Percentiles rank a stretch among this genome's conserved stretches.
phyloP scores from a whole-genome alignment of 2,888 invertebrate genomes.

The Troglohyphantes excavatus region DNA sequence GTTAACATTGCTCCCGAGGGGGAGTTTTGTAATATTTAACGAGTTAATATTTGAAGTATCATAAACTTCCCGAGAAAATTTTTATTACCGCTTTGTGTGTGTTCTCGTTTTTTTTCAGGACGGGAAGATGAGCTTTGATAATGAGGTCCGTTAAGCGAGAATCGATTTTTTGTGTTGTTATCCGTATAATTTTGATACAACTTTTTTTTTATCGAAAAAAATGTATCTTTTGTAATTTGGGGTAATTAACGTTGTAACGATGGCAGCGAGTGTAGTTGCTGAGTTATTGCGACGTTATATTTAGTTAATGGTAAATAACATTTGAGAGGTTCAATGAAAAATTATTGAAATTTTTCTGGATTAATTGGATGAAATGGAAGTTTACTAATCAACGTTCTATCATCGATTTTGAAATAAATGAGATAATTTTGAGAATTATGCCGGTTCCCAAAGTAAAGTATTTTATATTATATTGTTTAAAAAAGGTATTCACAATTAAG shows the following conservation, averaged over 20 bases:
- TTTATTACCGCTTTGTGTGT: not conserved
- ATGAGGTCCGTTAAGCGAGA: conserved; percentile 1
- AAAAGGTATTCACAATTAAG: too few species aligned
- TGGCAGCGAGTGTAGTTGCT: not conserved
- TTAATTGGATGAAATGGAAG: too few species aligned
- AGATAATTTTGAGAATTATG: too few species aligned
- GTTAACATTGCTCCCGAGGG: not conserved
- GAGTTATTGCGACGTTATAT: not conserved
- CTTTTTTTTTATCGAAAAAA: not conserved
- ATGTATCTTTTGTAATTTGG: conserved; percentile 3
- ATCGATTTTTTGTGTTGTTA: not conserved
- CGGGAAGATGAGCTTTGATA: not conserved
- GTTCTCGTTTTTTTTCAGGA: not conserved
- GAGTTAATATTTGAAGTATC: not conserved
- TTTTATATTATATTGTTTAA: too few species aligned
- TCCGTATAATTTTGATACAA: not conserved
- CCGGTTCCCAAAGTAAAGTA: too few species aligned
- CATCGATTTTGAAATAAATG: too few species aligned
- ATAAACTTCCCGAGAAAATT: not conserved
- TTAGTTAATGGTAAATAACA: too few species aligned
- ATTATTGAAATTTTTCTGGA: too few species aligned
- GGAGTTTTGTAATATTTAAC: not conserved
- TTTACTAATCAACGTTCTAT: too few species aligned
- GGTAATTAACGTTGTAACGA: not conserved
- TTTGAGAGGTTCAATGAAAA: too few species aligned